Percentiles rank a stretch among this genome's conserved stretches.
Conservation (phyloP, 2,888 invertebrate species). For the Ceriagrion tenellum region DNA sequence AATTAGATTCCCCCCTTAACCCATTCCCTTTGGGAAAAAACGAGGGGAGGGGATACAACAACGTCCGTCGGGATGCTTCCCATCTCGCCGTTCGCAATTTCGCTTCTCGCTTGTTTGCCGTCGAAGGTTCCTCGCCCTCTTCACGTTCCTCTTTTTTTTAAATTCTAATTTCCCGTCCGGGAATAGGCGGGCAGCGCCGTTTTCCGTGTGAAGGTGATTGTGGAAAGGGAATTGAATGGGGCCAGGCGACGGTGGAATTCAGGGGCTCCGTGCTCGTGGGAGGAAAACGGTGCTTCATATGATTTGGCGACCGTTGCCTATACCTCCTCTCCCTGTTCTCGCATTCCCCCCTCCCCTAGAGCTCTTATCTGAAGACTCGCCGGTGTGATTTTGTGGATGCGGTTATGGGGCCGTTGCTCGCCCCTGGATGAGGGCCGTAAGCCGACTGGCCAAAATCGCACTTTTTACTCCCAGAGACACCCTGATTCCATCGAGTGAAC, state of each 20-base stretch:
- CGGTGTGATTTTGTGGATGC: slow-evolving; percentile 35
- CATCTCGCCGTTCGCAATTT: slow-evolving; percentile 50
- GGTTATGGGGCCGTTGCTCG: slow-evolving; percentile 4
- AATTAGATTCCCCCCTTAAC: neutral
- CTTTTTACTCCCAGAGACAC: neutral
- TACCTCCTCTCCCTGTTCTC: neutral
- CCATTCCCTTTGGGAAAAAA: neutral
- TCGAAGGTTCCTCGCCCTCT: slow-evolving; percentile 23
- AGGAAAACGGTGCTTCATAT: neutral
- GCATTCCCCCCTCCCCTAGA: neutral
- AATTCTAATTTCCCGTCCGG: neutral
- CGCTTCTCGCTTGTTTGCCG: slow-evolving; percentile 49
- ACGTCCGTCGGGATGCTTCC: neutral
- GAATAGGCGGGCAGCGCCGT: slow-evolving; percentile 7
- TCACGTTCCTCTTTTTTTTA: neutral
- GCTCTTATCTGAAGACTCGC: neutral
- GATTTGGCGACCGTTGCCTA: neutral
- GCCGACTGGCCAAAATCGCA: neutral
- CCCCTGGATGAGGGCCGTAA: neutral
- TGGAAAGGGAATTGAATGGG: slow-evolving; percentile 1
- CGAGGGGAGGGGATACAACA: neutral
- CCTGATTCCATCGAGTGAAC: neutral
- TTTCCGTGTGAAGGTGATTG: slow-evolving; percentile 51
- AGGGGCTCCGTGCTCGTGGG: neutral
- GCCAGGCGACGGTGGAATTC: neutral